Evolutionary conservation across 2,888 invertebrate species (phyloP), one percentile per base, ranked within the genome.

Genomic region (Himalopsyche tibetana): DNA sequence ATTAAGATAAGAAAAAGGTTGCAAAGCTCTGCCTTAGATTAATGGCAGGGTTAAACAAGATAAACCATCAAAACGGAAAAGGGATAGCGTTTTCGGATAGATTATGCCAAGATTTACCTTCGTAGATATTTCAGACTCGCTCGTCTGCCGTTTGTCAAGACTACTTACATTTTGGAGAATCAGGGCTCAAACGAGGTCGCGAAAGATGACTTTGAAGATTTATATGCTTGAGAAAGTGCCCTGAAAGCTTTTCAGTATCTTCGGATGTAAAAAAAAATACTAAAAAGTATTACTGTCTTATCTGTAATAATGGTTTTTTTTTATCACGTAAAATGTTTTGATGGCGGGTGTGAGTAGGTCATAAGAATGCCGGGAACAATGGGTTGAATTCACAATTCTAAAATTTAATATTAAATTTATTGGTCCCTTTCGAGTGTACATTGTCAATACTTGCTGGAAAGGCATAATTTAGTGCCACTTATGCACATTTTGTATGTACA

Each of bases 61-160:
- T 74, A 74, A 15, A 74, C 74, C 36, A 12, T 36, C 74, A 36
- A 74, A 74, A 74, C 36, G 74, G 28, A 12, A 19, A 74, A 36
- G 38, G 74, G 74, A 36, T 63, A 9, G 74, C 36, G 38, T 74
- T 74, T 74, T 38, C 36, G 11, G 36, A 74, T 36, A 36, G 74
- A 74, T 74, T 74, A 74, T 15, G 74, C 38, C 5, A 74, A 74
- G 74, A 74, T 74, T 74, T 74, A 74, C 74, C 19, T 74, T 36
- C 28, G 36, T 15, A 74, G 74, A 36, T 74, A 74, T 11, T 15
- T 74, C 38, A 36, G 74, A 8, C 28, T 74, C 38, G 28, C 74
- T 36, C 19, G 36, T 74, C 15, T 38, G 74, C 74, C 36, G 74
- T 74, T 74, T 74, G 74, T 36, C 74, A 36, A 28, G 63, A 63